A percentile compares a stretch with the other conserved stretches of the same genome.
Evolutionary conservation across 2,797 vertebrate species (phyloP).

Genomic region (Phataginus tetradactyla): DNA sequence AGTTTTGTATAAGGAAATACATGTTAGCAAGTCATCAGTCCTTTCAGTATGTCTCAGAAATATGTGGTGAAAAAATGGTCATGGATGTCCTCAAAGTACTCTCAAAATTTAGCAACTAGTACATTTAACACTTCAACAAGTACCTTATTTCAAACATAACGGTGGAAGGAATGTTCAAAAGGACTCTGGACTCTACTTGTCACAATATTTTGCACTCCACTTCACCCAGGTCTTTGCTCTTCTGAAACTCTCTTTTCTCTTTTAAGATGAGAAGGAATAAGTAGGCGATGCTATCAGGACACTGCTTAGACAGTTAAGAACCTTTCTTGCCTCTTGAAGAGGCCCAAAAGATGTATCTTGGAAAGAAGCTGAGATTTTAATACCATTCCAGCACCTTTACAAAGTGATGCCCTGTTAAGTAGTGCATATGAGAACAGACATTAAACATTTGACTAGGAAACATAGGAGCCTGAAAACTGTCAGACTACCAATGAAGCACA

Average conservation of each 20-base stretch:
- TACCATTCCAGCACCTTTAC: not conserved
- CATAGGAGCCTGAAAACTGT: not conserved
- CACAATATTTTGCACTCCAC: not conserved
- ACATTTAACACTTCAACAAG: not conserved
- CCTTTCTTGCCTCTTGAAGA: not conserved
- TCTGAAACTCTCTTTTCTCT: not conserved
- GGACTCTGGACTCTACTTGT: not conserved
- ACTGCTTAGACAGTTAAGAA: not conserved
- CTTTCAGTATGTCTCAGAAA: not conserved
- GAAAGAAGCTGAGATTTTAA: conserved; percentile 1
- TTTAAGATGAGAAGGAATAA: not conserved
- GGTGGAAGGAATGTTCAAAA: not conserved
- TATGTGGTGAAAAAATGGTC: not conserved
- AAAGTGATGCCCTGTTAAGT: not conserved
- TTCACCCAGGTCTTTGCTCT: not conserved
- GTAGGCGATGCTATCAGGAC: not conserved
- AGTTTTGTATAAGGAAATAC: conserved; percentile 40
- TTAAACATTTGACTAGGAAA: not conserved
- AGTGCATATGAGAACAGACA: not conserved
- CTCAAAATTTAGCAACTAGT: not conserved
- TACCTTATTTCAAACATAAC: not conserved
- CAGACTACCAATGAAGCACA: conserved; percentile 10
- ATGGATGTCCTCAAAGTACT: not conserved
- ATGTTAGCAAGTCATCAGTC: conserved; percentile 28
- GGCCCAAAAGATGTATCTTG: not conserved